Conservation (phyloP, 2,113 vertebrate genomes). For the Daubentonia madagascariensis region DNA sequence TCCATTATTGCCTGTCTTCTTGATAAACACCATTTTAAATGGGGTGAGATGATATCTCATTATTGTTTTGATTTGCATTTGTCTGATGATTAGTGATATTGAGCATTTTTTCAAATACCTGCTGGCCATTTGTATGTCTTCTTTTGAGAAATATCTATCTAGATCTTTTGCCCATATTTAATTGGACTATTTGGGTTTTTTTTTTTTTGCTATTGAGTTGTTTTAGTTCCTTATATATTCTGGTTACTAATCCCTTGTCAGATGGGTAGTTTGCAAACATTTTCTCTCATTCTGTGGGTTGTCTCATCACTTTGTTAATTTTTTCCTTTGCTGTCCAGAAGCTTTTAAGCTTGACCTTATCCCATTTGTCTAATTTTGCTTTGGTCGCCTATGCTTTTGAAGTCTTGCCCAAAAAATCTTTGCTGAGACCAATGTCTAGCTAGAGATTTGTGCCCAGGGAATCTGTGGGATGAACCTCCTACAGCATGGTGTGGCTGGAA, state of each 20-base stretch:
- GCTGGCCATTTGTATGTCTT: background rate
- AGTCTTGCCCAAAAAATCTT: background rate
- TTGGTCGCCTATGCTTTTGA: background rate
- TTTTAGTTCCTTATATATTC: background rate
- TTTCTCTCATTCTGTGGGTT: background rate
- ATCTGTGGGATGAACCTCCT: too few species aligned
- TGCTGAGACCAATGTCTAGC: background rate
- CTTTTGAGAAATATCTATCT: background rate
- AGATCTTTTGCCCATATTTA: background rate
- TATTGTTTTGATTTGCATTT: background rate
- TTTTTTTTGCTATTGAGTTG: background rate
- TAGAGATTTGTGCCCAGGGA: too few species aligned
- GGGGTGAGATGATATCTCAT: background rate
- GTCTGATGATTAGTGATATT: background rate
- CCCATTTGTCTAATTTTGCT: background rate
- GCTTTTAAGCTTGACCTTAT: background rate
- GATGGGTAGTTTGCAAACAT: background rate
- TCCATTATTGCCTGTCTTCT: background rate
- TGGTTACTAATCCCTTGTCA: background rate
- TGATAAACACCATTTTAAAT: background rate
- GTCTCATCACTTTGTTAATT: background rate
- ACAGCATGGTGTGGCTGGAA: too few species aligned
- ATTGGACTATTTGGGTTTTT: background rate
- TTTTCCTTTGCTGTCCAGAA: background rate
- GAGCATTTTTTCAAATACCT: background rate